phyloP scores from a whole-genome alignment of 2,888 invertebrate genomes.

The Drosophila glabriapex region DNA sequence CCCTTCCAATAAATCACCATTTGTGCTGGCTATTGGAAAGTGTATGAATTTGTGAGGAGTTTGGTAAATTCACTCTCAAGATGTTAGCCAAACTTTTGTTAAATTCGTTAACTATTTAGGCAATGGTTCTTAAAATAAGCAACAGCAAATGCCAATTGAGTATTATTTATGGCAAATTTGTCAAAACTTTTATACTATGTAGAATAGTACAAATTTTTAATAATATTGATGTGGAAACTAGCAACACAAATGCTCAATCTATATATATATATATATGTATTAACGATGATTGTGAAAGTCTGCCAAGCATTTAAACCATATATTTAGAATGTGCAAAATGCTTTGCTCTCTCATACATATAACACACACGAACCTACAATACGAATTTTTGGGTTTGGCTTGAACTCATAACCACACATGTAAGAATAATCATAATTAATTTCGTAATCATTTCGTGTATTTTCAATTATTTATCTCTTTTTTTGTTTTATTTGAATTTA shows the following conservation, averaged over 20 bases:
- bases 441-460: slow-evolving; percentile 30
- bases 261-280: slow-evolving; percentile 19
- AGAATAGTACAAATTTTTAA: slow-evolving; percentile 76
- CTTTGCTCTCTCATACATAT: slow-evolving; percentile 46
- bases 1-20: slow-evolving; percentile 21
- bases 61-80: slow-evolving; percentile 9
- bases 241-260: slow-evolving; percentile 56
- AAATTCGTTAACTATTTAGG: slow-evolving; percentile 41
- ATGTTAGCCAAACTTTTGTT: slow-evolving; percentile 50
- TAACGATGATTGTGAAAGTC: slow-evolving; percentile 52
- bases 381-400: slow-evolving; percentile 42
- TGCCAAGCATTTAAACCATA: slow-evolving; percentile 67
- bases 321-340: slow-evolving; percentile 45
- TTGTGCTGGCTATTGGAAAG: slow-evolving; percentile 29
- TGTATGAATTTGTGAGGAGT: slow-evolving; percentile 36
- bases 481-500: slow-evolving; percentile 59
- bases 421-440: slow-evolving; percentile 40
- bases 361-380: slow-evolving; percentile 18
- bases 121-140: slow-evolving; percentile 13
- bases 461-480: slow-evolving; percentile 24
- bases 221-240: slow-evolving; percentile 47
- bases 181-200: slow-evolving; percentile 67
- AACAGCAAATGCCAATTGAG: slow-evolving; percentile 44
- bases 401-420: slow-evolving; percentile 37
- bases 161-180: slow-evolving; percentile 70